Percentiles rank a stretch among this genome's conserved stretches.
phyloP scores from a whole-genome alignment of 2,113 vertebrate species.

The Colius striatus region DNA sequence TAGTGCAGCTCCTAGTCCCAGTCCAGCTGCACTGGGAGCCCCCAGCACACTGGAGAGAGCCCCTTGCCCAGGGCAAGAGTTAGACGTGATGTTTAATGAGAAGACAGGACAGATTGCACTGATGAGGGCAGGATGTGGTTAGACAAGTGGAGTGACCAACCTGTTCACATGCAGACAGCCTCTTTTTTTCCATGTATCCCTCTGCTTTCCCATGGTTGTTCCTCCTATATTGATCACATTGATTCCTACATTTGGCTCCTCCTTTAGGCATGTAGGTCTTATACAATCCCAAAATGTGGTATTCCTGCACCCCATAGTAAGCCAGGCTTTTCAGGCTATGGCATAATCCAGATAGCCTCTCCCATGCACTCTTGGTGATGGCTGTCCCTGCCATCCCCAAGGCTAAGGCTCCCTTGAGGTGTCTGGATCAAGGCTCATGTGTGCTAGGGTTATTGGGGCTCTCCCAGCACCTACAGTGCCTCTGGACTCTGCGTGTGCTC shows the following conservation, averaged over 20 bases:
- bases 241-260: background rate
- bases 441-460: background rate
- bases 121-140: background rate
- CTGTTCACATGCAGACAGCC: background rate
- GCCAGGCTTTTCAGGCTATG: background rate
- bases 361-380: background rate
- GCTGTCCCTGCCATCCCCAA: background rate
- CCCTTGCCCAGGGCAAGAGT: fast-evolving
- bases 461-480: fast-evolving
- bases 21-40: background rate
- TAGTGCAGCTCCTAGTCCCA: fast-evolving
- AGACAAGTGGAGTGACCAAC: background rate
- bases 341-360: background rate
- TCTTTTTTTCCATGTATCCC: background rate
- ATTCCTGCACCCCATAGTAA: background rate
- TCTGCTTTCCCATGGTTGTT: background rate
- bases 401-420: background rate
- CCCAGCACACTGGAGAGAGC: background rate
- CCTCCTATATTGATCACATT: background rate
- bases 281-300: background rate
- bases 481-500: background rate
- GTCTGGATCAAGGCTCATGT: fast-evolving
- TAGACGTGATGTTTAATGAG: background rate
- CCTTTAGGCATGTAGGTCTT: background rate
- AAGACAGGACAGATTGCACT: background rate